Conservation (phyloP, 2,888 invertebrate species). For the Camponotus fellah region DNA sequence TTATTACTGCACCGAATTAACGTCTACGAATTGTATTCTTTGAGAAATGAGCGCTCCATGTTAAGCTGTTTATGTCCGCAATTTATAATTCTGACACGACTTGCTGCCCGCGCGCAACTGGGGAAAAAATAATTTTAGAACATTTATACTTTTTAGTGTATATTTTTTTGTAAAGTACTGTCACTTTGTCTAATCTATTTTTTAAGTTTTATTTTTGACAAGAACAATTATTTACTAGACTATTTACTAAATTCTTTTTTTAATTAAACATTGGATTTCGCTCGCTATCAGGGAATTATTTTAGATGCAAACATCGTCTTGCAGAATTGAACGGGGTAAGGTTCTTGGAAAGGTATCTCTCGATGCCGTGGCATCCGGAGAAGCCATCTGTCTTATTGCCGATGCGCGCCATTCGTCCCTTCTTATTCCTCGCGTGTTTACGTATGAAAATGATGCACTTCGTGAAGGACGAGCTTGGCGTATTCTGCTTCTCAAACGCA, state of each 20-base stretch:
- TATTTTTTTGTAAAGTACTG: background rate
- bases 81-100: too few relatives aligned
- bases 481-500: constrained; percentile 28
- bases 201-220: background rate
- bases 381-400: constrained; percentile 74
- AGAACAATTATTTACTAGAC: background rate
- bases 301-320: constrained; percentile 52
- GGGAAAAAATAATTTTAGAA: too few relatives aligned
- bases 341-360: constrained; percentile 34
- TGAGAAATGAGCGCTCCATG: too few relatives aligned
- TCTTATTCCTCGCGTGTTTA: constrained; percentile 72
- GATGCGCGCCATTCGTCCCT: constrained; percentile 18
- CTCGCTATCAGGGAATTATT: constrained; percentile 60
- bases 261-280: constrained; percentile 58
- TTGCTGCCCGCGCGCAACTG: too few relatives aligned
- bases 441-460: constrained; percentile 77
- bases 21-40: too few relatives aligned
- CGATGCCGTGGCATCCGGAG: constrained; percentile 11
- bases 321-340: constrained; percentile 46
- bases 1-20: too few relatives aligned
- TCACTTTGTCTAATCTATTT: background rate
- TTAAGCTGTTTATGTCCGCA: too few relatives aligned
- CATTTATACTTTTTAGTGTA: too few relatives aligned
- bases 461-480: constrained; percentile 47
- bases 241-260: background rate